phyloP scores from a whole-genome alignment of 2,888 invertebrate species.

The Sycophila texana region DNA sequence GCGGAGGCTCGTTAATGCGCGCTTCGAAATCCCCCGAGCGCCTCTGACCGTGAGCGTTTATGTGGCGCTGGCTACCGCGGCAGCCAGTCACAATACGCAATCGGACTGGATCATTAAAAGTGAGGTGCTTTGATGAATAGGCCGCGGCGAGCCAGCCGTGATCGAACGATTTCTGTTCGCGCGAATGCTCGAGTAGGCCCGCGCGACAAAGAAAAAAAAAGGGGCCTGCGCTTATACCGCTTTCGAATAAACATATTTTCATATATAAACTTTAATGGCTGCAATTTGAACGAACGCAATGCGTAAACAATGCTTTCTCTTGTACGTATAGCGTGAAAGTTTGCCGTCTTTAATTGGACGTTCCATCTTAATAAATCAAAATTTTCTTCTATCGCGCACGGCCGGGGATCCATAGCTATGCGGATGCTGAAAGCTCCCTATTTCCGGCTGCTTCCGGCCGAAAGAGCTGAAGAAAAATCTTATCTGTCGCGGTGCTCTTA shows the following conservation, averaged over 20 bases:
- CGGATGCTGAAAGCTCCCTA: too few relatives aligned
- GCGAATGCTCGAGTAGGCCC: background rate
- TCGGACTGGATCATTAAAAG: constrained; percentile 38
- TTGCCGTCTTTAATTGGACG: background rate
- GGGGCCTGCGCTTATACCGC: background rate
- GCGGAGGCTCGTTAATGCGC: constrained; percentile 37
- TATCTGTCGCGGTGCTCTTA: too few relatives aligned
- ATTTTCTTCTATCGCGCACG: background rate
- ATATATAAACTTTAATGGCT: background rate
- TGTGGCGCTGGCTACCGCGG: background rate
- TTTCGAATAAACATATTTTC: constrained; percentile 7
- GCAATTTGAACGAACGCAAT: constrained; percentile 2
- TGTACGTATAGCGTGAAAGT: constrained; percentile 2
- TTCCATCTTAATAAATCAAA: constrained; percentile 12
- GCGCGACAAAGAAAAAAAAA: background rate
- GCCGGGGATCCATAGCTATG: too few relatives aligned
- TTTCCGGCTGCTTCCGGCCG: too few relatives aligned
- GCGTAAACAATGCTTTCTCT: constrained; percentile 40
- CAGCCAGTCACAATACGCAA: constrained; percentile 26
- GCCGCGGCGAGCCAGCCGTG: background rate
- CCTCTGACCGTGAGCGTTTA: constrained; percentile 39
- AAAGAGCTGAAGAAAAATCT: too few relatives aligned
- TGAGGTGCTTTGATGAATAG: constrained; percentile 50
- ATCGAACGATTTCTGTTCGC: constrained; percentile 35
- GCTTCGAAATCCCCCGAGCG: constrained; percentile 24